These are phyloP conservation scores for Tympanoctomys barrerae DNA, from an alignment of 2,797 vertebrate genomes.

Conservation along the genomic window DNA sequence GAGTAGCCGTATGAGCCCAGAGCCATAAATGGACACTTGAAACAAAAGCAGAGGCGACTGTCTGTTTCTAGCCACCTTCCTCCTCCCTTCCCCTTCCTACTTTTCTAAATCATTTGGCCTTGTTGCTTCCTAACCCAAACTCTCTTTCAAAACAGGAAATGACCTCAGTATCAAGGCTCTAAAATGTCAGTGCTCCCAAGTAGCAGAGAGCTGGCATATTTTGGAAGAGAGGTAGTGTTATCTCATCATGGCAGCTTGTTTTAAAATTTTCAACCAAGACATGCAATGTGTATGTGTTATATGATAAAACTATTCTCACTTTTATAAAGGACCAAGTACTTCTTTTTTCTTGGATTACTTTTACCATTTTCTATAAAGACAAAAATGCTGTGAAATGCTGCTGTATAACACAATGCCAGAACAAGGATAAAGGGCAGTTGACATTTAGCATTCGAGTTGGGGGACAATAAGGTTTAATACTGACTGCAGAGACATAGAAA, in stretches of 20 bases:
- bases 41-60: background rate
- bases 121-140: background rate
- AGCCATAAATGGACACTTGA: background rate
- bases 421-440: background rate
- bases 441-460: background rate
- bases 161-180: background rate
- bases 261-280: background rate
- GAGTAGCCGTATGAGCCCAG: background rate
- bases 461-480: accelerated
- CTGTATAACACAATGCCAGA: background rate
- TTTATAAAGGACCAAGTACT: background rate
- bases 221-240: background rate
- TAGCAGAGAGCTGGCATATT: background rate
- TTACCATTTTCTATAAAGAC: slow-evolving; percentile 10
- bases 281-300: background rate
- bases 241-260: background rate
- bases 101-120: background rate
- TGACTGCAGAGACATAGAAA: background rate
- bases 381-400: background rate
- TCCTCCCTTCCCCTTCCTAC: too few relatives aligned
- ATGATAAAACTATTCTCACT: background rate
- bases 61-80: background rate
- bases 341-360: slow-evolving; percentile 6
- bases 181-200: background rate
- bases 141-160: slow-evolving; percentile 1